phyloP scores from a whole-genome alignment of 2,113 vertebrate species.

The Onychostruthus taczanowskii region DNA sequence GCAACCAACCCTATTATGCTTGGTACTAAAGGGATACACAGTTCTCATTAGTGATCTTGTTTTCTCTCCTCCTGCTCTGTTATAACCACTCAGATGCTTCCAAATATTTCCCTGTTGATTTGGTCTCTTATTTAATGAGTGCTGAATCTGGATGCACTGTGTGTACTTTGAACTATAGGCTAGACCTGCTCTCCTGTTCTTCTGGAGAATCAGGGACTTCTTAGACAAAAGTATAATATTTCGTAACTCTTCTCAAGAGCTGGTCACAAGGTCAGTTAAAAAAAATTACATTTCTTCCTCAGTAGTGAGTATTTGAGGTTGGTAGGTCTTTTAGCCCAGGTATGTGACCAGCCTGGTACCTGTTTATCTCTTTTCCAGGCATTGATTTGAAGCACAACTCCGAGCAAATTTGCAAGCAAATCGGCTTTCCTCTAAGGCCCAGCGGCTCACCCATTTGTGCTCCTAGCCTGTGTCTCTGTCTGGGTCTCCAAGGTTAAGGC shows the following conservation, averaged over 20 bases:
- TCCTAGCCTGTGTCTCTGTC: not conserved
- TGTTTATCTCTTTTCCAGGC: not conserved
- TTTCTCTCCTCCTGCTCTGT: conserved; percentile 10
- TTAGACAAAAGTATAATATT: not conserved
- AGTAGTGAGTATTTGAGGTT: not conserved
- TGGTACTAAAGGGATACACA: conserved; percentile 19
- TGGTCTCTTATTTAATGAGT: conserved; percentile 3
- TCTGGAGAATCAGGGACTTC: not conserved
- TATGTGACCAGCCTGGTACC: not conserved
- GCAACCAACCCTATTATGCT: not conserved
- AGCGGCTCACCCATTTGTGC: not conserved
- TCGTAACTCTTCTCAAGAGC: not conserved
- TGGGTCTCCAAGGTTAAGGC: not conserved
- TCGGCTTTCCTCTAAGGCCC: not conserved
- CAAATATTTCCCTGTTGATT: conserved; percentile 18
- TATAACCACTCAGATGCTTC: not conserved
- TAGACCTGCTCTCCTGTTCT: not conserved
- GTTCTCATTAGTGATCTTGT: conserved; percentile 35
- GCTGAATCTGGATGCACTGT: not conserved
- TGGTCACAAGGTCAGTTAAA: not conserved
- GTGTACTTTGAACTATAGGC: not conserved
- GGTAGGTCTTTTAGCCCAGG: not conserved
- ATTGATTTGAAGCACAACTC: not conserved
- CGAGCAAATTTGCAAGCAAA: not conserved
- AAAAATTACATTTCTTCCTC: not conserved